Conservation (phyloP, 1,140 invertebrate genomes). For the Chlorops oryzae region DNA sequence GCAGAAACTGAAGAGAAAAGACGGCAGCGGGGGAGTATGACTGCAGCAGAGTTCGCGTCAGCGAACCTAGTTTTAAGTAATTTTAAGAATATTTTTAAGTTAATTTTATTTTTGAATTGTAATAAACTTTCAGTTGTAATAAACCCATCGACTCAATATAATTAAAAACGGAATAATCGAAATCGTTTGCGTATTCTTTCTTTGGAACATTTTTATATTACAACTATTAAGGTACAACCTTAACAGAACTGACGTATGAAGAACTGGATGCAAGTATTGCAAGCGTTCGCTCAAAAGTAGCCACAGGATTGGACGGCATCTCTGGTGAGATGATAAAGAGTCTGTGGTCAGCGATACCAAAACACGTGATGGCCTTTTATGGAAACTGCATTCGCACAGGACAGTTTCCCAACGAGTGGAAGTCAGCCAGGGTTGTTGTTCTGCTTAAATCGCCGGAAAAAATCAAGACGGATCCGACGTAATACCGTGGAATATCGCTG, state of each 20-base stretch:
- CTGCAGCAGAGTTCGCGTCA: too few species aligned
- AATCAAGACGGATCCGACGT: conserved; percentile 10
- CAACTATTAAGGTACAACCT: background rate
- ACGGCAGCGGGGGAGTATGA: background rate
- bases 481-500: conserved; percentile 32
- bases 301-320: conserved; percentile 3
- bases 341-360: conserved; percentile 4
- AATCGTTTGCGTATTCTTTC: too few species aligned
- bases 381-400: background rate
- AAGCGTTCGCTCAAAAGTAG: background rate
- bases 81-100: too few species aligned
- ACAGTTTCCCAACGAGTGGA: conserved; percentile 16
- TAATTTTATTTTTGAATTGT: too few species aligned
- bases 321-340: conserved; percentile 4
- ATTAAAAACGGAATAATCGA: too few species aligned
- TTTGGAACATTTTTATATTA: background rate
- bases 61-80: too few species aligned
- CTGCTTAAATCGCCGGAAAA: conserved; percentile 21
- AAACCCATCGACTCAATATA: too few species aligned
- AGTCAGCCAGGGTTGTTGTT: conserved; percentile 21
- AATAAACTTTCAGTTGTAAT: too few species aligned
- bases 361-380: background rate
- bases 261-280: background rate
- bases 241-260: background rate
- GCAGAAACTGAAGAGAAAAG: background rate